Evolutionary conservation across 2,888 invertebrate species (phyloP), one percentile per base, ranked within the genome.

Genomic region (Amblyjoppa fuscipennis): DNA sequence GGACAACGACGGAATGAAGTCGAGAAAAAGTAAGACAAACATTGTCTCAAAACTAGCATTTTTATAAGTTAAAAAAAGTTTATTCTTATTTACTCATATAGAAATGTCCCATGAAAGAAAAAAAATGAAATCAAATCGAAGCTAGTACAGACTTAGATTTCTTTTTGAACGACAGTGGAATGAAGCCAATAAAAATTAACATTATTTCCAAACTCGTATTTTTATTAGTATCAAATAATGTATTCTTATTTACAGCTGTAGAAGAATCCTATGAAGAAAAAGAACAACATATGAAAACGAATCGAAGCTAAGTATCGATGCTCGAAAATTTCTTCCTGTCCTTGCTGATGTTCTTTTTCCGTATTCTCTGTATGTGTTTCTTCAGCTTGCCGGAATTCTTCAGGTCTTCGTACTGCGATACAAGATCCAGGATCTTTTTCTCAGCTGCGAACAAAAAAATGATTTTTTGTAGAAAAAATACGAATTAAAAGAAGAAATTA

Each of bases 371-470:
- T 88, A 98, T 96, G 92, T 98, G 98, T 88, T 98, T 96, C 88
- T 97, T 96, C 1, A 98, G 93, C 90, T 96, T 96, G 11, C 98
- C 98, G 0, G 96, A 95, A 74, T 96, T 96, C 93, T 98, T 98
- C 69, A 98, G 93, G 71, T 97, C 96, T 87, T 97, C 97, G 92
- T 97, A 98, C 92, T 98, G 97, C 51, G 96, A 96, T 1, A 98
- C 97, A 66, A 98, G 94, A 45, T 96, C 96, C 86, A 97, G 95
- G 2, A 98, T 95, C 82, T 96, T 96, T 90, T 96, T 96, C 91
- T 98, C 98, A 93, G 97, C 98, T 98, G 94, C 41, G 96, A 96
- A 88, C 74, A 68, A 53, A 79, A 82, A 7, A 28, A 64, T 49
- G 5, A 56, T 56, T 20, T 25, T 81, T 70, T 25, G 38, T n/a